phyloP scores from a whole-genome alignment of 2,888 invertebrate genomes.

The Yponomeuta cagnagella region DNA sequence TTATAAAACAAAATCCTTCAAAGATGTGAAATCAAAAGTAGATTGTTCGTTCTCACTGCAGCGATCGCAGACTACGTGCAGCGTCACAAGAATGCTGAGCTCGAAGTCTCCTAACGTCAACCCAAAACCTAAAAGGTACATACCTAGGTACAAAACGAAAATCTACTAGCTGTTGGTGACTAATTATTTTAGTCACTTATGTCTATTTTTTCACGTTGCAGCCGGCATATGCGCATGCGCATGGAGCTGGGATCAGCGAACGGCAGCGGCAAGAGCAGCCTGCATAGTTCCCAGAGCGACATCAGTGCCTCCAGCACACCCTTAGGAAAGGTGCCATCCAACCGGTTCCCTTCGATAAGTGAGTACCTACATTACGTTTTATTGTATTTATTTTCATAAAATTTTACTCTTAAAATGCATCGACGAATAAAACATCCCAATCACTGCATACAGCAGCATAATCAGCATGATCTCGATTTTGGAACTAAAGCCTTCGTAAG shows the following conservation, averaged over 20 bases:
- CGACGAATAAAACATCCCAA: no score
- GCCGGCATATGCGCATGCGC: conserved; percentile 72
- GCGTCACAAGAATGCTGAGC: conserved; percentile 64
- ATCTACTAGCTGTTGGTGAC: background rate
- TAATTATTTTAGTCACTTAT: background rate
- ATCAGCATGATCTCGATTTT: no score
- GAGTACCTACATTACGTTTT: conserved; percentile 30
- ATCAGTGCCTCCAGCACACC: conserved; percentile 77
- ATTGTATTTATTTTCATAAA: conserved; percentile 6
- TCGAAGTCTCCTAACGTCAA: conserved; percentile 60
- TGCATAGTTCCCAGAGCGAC: conserved; percentile 83
- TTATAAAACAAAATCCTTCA: conserved; percentile 82
- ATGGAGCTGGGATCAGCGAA: conserved; percentile 67
- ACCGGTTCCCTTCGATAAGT: conserved; percentile 65
- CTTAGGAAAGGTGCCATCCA: conserved; percentile 64
- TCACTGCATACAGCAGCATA: no score
- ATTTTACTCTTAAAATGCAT: background rate
- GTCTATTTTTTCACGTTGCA: conserved; percentile 25
- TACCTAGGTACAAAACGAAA: no score
- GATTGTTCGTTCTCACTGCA: conserved; percentile 72
- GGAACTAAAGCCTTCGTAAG: background rate
- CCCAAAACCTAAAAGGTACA: conserved; percentile 67
- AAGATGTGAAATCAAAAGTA: conserved; percentile 93
- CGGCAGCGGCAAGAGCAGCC: conserved; percentile 75
- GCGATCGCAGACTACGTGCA: conserved; percentile 68